A percentile compares a stretch with the other conserved stretches of the same genome.
phyloP scores from a whole-genome alignment of 2,797 vertebrate genomes.

The Eulemur albifrons region DNA sequence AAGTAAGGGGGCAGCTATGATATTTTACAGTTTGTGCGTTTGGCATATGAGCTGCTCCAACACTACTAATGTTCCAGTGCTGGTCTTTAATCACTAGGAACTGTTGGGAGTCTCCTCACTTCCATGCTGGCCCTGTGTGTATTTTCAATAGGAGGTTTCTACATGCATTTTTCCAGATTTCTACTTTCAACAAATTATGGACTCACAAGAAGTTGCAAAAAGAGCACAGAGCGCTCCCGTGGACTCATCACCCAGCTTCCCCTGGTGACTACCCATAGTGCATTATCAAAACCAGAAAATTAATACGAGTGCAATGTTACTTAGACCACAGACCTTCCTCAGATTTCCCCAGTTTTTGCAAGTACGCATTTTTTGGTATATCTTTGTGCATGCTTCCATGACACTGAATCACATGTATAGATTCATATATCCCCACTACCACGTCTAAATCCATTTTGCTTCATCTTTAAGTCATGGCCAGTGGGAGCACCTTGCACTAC shows the following conservation, averaged over 20 bases:
- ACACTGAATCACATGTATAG: not conserved
- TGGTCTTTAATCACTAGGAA: not conserved
- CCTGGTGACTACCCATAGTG: not conserved
- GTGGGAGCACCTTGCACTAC: not conserved
- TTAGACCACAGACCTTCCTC: not conserved
- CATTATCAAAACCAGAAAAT: not conserved
- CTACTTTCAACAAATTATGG: not conserved
- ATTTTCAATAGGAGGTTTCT: not conserved
- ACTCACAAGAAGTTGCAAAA: not conserved
- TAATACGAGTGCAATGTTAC: not conserved
- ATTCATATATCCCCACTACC: not conserved
- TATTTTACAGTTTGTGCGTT: not conserved
- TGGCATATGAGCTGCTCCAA: not conserved
- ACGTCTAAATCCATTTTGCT: not conserved
- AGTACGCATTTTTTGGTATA: not conserved
- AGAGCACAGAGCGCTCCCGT: not conserved
- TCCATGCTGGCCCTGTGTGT: not conserved
- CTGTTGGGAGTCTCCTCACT: not conserved
- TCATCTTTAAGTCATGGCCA: not conserved
- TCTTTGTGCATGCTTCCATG: not conserved
- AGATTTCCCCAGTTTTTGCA: not conserved
- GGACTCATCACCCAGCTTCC: not conserved
- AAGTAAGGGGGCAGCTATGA: not conserved
- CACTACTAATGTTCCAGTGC: not conserved
- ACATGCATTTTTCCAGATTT: not conserved